phyloP scores from a whole-genome alignment of 1,140 invertebrate species.

The Drosophila navojoa region DNA sequence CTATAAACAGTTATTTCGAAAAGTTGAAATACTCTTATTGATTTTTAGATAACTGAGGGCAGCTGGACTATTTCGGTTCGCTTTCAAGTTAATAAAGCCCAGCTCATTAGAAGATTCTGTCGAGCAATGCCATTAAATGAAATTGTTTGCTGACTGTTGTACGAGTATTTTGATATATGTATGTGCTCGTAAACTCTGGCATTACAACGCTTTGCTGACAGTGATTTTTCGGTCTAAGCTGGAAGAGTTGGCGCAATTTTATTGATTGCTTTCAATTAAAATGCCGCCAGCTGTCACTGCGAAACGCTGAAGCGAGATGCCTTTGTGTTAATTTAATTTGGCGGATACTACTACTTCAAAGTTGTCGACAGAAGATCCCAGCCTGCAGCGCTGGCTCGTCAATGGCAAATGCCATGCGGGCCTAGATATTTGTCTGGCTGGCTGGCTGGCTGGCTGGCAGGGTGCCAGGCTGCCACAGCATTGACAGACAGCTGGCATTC shows the following conservation, averaged over 20 bases:
- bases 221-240: not conserved
- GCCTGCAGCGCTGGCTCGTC: slow-evolving; percentile 54
- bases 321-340: slow-evolving; percentile 79
- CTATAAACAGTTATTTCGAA: too few species aligned
- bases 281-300: slow-evolving; percentile 62
- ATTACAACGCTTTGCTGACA: slow-evolving; percentile 8
- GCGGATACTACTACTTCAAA: slow-evolving; percentile 67
- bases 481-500: slow-evolving; percentile 49
- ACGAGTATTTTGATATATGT: not conserved
- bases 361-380: slow-evolving; percentile 49
- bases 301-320: slow-evolving; percentile 66
- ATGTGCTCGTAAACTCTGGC: not conserved
- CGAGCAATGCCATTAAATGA: not conserved
- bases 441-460: slow-evolving; percentile 19
- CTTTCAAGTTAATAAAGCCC: not conserved
- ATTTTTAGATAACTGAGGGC: not conserved
- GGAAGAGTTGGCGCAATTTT: slow-evolving; percentile 21
- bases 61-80: too few species aligned
- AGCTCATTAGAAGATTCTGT: not conserved
- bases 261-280: slow-evolving; percentile 82
- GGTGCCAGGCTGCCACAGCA: slow-evolving; percentile 27
- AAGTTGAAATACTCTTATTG: not conserved
- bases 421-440: slow-evolving; percentile 34
- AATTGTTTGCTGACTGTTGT: not conserved
- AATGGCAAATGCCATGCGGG: slow-evolving; percentile 51